Conservation (phyloP, 2,888 invertebrate genomes). For the Heterodera filipjevi region DNA sequence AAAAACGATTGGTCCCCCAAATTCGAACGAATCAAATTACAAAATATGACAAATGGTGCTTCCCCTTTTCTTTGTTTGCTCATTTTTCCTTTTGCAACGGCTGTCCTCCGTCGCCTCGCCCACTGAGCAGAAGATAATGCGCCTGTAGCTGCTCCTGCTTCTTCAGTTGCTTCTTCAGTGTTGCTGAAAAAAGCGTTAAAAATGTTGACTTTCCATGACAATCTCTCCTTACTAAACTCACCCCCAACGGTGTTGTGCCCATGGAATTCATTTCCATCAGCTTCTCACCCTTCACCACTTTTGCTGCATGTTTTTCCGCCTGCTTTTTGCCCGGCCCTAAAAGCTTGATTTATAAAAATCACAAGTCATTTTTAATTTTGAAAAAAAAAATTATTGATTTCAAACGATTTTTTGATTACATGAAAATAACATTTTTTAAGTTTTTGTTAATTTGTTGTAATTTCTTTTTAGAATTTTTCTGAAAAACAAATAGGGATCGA, state of each 20-base stretch:
- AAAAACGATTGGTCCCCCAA: no score
- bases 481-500: no score
- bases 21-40: no score
- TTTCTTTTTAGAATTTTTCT: no score
- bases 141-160: slow-evolving; percentile 74
- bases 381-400: no score
- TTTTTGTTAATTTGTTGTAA: no score
- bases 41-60: no score
- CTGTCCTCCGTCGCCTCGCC: slow-evolving; percentile 35
- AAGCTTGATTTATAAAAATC: slow-evolving; percentile 99
- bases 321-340: slow-evolving; percentile 98
- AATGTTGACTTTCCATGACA: no score
- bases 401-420: no score
- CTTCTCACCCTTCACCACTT: slow-evolving; percentile 87
- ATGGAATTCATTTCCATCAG: slow-evolving; percentile 50
- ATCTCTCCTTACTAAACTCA: not conserved
- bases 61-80: no score
- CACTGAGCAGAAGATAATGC: slow-evolving; percentile 61
- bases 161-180: slow-evolving; percentile 87
- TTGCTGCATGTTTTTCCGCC: slow-evolving; percentile 90
- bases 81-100: slow-evolving; percentile 42
- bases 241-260: slow-evolving; percentile 86
- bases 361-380: no score
- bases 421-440: no score
- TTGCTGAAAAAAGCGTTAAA: slow-evolving; percentile 69